Evolutionary conservation across 2,113 vertebrate species (phyloP).

Genomic region (Petromus typicus): DNA sequence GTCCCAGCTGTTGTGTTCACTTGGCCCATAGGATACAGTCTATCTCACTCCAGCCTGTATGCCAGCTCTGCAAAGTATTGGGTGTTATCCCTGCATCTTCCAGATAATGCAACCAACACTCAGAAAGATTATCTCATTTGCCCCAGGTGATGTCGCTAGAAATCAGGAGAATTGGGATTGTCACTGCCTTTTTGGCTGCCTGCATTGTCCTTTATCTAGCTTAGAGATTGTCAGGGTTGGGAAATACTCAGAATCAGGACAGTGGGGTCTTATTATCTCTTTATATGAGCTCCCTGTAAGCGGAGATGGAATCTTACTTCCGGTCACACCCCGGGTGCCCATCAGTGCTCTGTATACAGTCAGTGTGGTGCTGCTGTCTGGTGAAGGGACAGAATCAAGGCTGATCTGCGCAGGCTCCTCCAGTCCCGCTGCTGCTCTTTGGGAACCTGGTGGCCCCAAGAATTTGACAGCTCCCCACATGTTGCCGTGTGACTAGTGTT

Average conservation of each 20-base stretch:
- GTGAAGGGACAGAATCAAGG: neutral
- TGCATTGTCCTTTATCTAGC: neutral
- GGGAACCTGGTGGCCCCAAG: neutral
- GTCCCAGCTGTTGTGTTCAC: neutral
- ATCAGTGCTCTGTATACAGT: neutral
- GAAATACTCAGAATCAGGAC: neutral
- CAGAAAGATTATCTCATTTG: conserved; percentile 29
- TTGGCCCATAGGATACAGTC: neutral
- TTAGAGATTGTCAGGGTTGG: neutral
- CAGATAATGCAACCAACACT: conserved; percentile 37
- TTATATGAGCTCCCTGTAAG: neutral
- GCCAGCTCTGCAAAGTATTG: neutral
- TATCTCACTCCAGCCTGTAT: neutral
- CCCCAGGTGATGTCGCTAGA: neutral
- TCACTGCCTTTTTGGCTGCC: neutral
- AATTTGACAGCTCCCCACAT: neutral
- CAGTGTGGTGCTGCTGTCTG: neutral
- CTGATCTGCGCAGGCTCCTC: neutral
- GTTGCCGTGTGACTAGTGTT: neutral
- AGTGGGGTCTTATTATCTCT: neutral
- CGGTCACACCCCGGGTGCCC: neutral
- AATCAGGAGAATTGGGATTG: conserved; percentile 8
- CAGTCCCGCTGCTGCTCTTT: neutral
- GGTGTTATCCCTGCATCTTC: neutral
- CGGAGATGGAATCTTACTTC: neutral